Evolutionary conservation across 2,797 vertebrate species (phyloP).

Genomic region (Perdix hodgsoniae): DNA sequence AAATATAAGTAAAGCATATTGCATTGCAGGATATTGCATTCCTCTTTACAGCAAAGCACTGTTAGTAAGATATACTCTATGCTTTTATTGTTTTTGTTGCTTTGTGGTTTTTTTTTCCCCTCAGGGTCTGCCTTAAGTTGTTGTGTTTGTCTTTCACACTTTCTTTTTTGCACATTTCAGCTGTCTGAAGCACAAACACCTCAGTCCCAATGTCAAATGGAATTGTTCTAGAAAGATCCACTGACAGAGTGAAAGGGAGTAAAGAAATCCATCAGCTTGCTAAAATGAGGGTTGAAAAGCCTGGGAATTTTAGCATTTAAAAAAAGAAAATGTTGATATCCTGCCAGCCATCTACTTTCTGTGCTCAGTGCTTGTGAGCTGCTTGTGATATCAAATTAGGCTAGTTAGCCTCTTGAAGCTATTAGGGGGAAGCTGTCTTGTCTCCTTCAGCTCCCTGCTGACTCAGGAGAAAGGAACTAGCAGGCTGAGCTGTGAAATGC

Average conservation of each 20-base stretch:
- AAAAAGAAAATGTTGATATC: conserved; percentile 5
- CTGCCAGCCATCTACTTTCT: conserved; percentile 18
- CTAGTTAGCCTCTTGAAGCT: conserved; percentile 20
- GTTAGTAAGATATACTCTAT: neutral
- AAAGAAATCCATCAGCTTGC: conserved; percentile 9
- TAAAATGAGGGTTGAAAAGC: conserved; percentile 19
- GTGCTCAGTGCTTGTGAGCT: neutral
- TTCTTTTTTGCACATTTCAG: too few species aligned
- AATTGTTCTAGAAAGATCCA: neutral
- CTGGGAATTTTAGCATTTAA: conserved; percentile 29
- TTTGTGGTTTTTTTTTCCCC: neutral
- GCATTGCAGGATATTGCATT: neutral
- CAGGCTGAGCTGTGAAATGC: neutral
- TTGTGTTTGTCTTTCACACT: conserved; percentile 14
- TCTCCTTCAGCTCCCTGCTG: conserved; percentile 26
- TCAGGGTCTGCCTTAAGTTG: neutral
- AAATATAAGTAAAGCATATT: neutral
- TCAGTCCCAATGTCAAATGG: neutral
- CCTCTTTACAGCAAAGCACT: neutral
- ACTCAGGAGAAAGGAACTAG: conserved; percentile 16
- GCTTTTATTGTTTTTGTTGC: neutral
- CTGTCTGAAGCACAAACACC: neutral
- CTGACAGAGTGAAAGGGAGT: neutral
- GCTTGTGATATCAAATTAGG: conserved; percentile 28
- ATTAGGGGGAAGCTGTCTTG: conserved; percentile 25